Evolutionary conservation across 1,140 invertebrate species (phyloP).

Genomic region (Euwallacea similis): DNA sequence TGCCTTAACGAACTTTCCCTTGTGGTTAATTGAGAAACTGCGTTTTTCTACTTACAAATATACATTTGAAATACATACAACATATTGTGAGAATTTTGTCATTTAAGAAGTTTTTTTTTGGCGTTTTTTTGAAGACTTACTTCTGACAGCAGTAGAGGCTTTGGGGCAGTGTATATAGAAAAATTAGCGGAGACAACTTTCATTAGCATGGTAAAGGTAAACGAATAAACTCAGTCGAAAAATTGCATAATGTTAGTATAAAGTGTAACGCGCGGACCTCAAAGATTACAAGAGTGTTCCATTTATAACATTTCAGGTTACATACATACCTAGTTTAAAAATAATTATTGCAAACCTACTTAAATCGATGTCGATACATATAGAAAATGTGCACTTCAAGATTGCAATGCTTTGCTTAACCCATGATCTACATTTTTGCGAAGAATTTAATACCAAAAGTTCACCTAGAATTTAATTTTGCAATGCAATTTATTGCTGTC

Average conservation of each 20-base stretch:
- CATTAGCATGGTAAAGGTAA: conserved; percentile 22
- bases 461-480: conserved; percentile 8
- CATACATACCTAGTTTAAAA: conserved; percentile 36
- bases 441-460: conserved; percentile 25
- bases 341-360: conserved; percentile 37
- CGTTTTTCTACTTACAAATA: neutral
- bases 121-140: neutral
- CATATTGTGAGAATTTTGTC: too few species aligned
- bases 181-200: conserved; percentile 29
- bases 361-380: conserved; percentile 31
- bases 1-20: conserved; percentile 14
- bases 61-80: neutral
- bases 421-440: conserved; percentile 35
- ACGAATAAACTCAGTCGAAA: conserved; percentile 25
- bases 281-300: conserved; percentile 33
- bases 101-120: too few species aligned
- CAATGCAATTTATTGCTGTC: conserved; percentile 10
- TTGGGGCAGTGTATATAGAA: conserved; percentile 1
- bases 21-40: neutral
- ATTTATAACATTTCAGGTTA: conserved; percentile 34
- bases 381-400: conserved; percentile 35
- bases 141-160: neutral
- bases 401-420: conserved; percentile 35
- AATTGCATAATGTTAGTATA: conserved; percentile 31
- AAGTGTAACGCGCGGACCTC: conserved; percentile 31